Base-by-base conservation (phyloP, 2,113 vertebrate genomes). In the Saccopteryx bilineata region DNA sequence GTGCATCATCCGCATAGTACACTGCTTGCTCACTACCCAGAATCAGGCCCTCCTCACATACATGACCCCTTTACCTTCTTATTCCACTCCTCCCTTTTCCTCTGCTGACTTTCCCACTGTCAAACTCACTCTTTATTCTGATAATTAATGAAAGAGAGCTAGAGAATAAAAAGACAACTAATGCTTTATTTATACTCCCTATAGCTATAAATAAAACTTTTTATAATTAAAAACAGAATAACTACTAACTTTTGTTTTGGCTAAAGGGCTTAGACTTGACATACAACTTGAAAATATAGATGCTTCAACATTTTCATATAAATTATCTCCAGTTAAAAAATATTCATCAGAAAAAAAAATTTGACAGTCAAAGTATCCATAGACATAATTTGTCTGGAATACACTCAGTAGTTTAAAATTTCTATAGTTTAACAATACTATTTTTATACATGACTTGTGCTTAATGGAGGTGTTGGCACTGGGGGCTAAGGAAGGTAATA, bases 241-340 rank as follows among this genome's bases (percentile, higher is more conserved):
- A 66, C 94, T 61, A 52, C 3, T n/a, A 86, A 60, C 18, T 88
- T 1, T 61, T 4, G 15, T 86, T 86, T 52, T 92, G 28, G 0
- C 19, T 91, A 1, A 9, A 61, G 88, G 72, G 0, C 3, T 52
- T 84, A 90, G 39, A 84, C 6, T 39, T 83, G 28, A 71, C 26
- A 86, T 5, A 75, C 13, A 90, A 50, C 1, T 19, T 60, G 14
- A 85, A 83, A 23, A 72, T 60, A 1, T 50, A 28, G 15, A 5
- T 89, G 14, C 24, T 84, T 83, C 31, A 28, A 71, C 7, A 52
- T 9, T 48, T 87, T 92, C 9, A 68, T 46, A 75, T 69, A 46
- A 90, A 87, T 80, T 76, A 13, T 76, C 50, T 84, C 7, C 10
- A 71, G 56, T 87, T 80, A 39, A 68, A 82, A 92, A 87, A 31